A percentile compares a stretch with the other conserved stretches of the same genome.
Conservation (phyloP, 2,888 invertebrate genomes). For the Desoria tigrina region DNA sequence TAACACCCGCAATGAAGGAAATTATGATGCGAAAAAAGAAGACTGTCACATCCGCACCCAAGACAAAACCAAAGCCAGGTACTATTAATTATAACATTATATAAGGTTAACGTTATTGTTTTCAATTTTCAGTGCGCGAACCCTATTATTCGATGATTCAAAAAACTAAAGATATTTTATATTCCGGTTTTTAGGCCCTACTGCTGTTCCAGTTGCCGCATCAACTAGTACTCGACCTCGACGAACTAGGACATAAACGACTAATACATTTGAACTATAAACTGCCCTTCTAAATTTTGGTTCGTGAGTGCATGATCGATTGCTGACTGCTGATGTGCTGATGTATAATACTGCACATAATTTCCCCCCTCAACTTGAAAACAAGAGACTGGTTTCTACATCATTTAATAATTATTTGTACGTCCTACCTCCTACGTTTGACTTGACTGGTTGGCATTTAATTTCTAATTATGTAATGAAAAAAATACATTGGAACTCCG, state of each 20-base stretch:
- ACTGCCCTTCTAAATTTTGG: no score
- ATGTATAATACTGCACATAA: constrained; percentile 2
- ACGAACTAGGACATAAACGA: constrained; percentile 1
- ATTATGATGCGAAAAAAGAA: constrained; percentile 43
- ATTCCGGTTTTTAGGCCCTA: background rate
- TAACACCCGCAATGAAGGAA: constrained; percentile 50
- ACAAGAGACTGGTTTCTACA: constrained; percentile 22
- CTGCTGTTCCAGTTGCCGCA: constrained; percentile 5
- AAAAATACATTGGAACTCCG: no score
- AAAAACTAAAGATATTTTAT: no score
- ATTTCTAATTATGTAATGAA: background rate
- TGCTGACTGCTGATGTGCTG: background rate
- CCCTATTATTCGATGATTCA: no score
- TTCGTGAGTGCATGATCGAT: no score
- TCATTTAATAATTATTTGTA: background rate
- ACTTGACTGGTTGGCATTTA: constrained; percentile 17
- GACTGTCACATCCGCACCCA: constrained; percentile 22
- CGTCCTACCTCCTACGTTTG: no score
- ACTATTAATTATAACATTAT: constrained; percentile 7
- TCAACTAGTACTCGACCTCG: constrained; percentile 10
- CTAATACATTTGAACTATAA: background rate
- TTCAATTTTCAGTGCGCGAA: background rate
- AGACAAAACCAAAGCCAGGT: constrained; percentile 3
- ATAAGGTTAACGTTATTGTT: background rate
- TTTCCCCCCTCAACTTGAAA: constrained; percentile 10